Evolutionary conservation across 2,797 vertebrate species (phyloP).

Genomic region (Glossophaga mutica): DNA sequence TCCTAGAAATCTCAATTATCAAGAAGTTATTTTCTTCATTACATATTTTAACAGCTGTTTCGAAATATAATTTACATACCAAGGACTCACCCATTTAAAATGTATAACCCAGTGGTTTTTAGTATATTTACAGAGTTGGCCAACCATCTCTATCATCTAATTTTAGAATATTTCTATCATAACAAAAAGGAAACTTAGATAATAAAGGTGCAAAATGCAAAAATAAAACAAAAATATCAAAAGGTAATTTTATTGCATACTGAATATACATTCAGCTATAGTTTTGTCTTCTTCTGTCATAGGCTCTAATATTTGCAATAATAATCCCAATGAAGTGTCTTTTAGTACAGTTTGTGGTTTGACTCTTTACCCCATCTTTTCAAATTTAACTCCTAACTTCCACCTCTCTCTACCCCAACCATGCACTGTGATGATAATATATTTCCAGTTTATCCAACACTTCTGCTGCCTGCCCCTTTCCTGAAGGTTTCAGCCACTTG

Average conservation of each 20-base stretch:
- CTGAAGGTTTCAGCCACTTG: neutral
- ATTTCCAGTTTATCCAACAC: neutral
- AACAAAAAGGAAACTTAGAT: neutral
- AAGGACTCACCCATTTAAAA: neutral
- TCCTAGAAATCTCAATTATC: neutral
- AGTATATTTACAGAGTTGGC: neutral
- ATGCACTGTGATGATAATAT: neutral
- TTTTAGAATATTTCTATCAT: neutral
- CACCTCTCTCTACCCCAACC: neutral
- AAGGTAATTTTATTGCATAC: neutral
- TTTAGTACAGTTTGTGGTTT: neutral
- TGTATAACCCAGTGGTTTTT: neutral
- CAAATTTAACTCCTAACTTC: neutral
- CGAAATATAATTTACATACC: neutral
- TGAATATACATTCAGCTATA: neutral
- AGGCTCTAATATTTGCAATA: neutral
- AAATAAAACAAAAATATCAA: neutral
- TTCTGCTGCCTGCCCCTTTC: neutral
- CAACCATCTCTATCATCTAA: neutral
- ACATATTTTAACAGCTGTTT: neutral
- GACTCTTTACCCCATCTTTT: neutral
- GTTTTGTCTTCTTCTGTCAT: neutral
- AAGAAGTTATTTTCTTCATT: neutral
- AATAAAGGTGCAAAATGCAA: neutral
- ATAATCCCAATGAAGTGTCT: neutral